phyloP scores from a whole-genome alignment of 2,888 invertebrate genomes.

The Ferrisia virgata region DNA sequence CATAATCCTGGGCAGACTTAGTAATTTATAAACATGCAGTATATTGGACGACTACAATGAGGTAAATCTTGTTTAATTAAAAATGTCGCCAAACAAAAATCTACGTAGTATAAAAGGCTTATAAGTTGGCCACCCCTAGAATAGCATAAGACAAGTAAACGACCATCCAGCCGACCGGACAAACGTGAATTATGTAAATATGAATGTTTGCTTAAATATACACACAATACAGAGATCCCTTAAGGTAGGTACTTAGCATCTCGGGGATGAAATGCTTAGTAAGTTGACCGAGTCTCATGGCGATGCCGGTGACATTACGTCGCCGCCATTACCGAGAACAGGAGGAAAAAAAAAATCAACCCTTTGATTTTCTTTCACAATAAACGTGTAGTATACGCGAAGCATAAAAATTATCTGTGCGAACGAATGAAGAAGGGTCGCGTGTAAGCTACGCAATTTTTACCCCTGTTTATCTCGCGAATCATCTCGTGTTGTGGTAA shows the following conservation, averaged over 20 bases:
- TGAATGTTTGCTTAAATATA: neutral
- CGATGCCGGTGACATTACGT: neutral
- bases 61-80: neutral
- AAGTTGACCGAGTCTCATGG: neutral
- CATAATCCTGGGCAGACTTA: neutral
- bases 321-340: neutral
- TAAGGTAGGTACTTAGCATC: constrained; percentile 8
- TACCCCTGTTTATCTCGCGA: constrained; percentile 10
- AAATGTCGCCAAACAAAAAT: neutral
- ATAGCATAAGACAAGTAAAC: neutral
- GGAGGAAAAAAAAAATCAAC: neutral
- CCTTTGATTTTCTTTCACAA: neutral
- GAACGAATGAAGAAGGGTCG: neutral
- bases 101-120: neutral
- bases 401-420: neutral
- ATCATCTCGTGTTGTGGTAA: neutral
- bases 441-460: neutral
- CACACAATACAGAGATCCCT: neutral
- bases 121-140: neutral
- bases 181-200: constrained; percentile 5
- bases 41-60: neutral
- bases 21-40: neutral
- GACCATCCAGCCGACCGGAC: no score
- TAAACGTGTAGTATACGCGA: no score
- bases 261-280: neutral